Conservation (phyloP, 2,888 invertebrate genomes). For the Camponotus fellah region DNA sequence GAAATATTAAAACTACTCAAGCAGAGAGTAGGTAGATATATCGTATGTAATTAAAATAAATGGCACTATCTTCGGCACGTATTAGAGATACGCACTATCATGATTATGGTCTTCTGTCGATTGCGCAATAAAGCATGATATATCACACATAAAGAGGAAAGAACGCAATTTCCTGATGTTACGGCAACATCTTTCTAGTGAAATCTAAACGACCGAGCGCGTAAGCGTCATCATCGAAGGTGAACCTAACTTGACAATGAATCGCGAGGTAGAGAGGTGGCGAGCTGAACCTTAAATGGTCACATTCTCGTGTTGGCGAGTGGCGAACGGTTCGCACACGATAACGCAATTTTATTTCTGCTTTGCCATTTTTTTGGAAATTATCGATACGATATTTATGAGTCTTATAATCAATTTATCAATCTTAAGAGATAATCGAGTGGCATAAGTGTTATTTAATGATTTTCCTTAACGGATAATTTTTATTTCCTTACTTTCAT, state of each 20-base stretch:
- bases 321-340: slow-evolving; percentile 66
- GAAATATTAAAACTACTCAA: background rate
- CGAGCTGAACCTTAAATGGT: slow-evolving; percentile 77
- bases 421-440: slow-evolving; percentile 6
- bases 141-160: slow-evolving; percentile 13
- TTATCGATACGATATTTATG: background rate
- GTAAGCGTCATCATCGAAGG: slow-evolving; percentile 57
- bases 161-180: slow-evolving; percentile 49
- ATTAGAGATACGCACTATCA: background rate
- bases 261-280: slow-evolving; percentile 60
- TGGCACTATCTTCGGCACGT: background rate
- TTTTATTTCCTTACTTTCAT: background rate
- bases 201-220: slow-evolving; percentile 33
- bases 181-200: slow-evolving; percentile 30
- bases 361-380: slow-evolving; percentile 13
- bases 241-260: slow-evolving; percentile 59
- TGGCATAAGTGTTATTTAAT: background rate
- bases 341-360: slow-evolving; percentile 66
- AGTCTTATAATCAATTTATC: background rate
- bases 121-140: slow-evolving; percentile 30
- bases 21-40: background rate
- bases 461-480: background rate
- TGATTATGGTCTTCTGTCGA: slow-evolving; percentile 2
- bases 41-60: slow-evolving; percentile 16
- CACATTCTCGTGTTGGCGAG: slow-evolving; percentile 69